Base-by-base conservation (phyloP, 2,888 invertebrate species). In the Diplolepis rosae region DNA sequence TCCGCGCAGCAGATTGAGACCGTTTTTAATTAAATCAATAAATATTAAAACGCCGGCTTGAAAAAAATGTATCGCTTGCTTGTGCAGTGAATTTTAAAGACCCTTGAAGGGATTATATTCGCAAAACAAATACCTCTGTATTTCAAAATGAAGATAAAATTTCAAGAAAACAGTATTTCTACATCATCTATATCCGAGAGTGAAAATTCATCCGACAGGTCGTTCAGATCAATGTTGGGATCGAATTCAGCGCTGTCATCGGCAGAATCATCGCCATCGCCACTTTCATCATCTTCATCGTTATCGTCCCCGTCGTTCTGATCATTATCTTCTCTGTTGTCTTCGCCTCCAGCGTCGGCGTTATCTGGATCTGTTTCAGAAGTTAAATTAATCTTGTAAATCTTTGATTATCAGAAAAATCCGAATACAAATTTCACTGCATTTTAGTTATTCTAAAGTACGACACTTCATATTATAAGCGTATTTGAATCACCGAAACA, bases 141-240 rank as follows among this genome's bases (percentile, higher is more conserved):
- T 61, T 61, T 39, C 39, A 39, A 35, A 61, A 24, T n/a, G 13
- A 24, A 39, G 11, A 24, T 24, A 39, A 61, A n/a, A n/a, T n/a
- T 61, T 61, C 61, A 61, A n/a, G 61, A 24, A 24, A 85, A 85
- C 68, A 81, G 76, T 67, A 84, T 82, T 71, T 84, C 84, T 56
- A 84, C 75, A 71, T 84, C 87, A 56, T 85, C 86, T 65, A 83
- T 79, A 48, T 87, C 87, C 0, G 86, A 85, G 3, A 82, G 70
- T 15, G 81, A 82, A 54, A 83, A 83, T 67, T 85, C 85, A 15
- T 84, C 84, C 1, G 82, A 79, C 1, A 79, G 28, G 66, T 79
- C 76, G 27, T 76, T 75, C 11, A 77, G 68, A 27, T 78, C 80
- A n/a, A 74, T 75, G 50, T 76, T 80, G 15, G 79, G 76, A 77